Base-by-base conservation (phyloP, 2,797 vertebrate species). In the Lutjanus campechanus region DNA sequence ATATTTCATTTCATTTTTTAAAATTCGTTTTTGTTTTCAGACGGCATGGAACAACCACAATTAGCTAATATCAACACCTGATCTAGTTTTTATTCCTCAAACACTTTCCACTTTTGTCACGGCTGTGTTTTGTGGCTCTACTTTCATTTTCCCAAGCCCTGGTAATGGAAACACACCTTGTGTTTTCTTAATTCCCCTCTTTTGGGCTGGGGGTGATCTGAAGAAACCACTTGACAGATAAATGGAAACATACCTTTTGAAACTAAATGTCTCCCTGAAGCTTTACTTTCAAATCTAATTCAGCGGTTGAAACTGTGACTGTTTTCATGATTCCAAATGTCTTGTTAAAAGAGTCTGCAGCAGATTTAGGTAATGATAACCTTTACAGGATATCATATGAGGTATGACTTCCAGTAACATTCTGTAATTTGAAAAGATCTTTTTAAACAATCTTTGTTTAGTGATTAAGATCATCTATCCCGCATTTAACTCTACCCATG, bases 261-360 rank as follows among this genome's bases (percentile, higher is more conserved):
- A 85, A 83, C 74, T 55, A 76, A 43, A 84, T 54, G 46, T 69
- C 46, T 82, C 47, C 29, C 46, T 69, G 22, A 10, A 64, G 36
- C 11, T 64, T 77, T n/a, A 22, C 73, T 87, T 81, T 87, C 67
- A 85, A 61, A 40, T 84, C 36, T 49, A 36, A 63, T 41, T 82
- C 64, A 22, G 89, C 59, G 73, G 78, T 68, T 82, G 73, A 88
- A 88, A 85, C 84, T 77, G 61, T 63, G 50, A 56, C 17, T 59
- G 40, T 73, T 76, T 56, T 76, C 20, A 51, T 55, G n/a, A 70
- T 53, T 60, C 59, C 68, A 40, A 44, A 83, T 79, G 55, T 60
- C 63, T 36, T 43, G 59, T 50, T 8, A 1, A 79, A 55, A 54
- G 68, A 79, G 25, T 44, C 17, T 56, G 64, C 51, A n/a, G 53